Evolutionary conservation across 2,888 invertebrate species (phyloP).

Genomic region (Zelleria hepariella): DNA sequence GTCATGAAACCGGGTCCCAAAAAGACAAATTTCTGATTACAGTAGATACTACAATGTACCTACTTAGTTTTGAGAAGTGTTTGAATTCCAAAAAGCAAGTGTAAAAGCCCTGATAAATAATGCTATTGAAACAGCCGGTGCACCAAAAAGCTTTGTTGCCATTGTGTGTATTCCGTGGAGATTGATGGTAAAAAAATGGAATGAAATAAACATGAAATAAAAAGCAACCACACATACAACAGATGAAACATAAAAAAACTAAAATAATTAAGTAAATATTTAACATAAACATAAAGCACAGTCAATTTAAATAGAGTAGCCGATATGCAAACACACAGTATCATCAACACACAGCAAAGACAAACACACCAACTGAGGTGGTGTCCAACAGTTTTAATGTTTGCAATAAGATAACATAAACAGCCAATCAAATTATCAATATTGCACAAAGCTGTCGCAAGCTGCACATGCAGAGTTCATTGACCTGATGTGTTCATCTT

Average conservation of each 20-base stretch:
- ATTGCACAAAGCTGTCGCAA: background rate
- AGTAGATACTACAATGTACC: no score
- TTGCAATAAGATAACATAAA: no score
- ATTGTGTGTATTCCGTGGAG: background rate
- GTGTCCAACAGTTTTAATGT: no score
- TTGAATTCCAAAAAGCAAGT: background rate
- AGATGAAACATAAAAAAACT: background rate
- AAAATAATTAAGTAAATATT: background rate
- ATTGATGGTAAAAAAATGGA: background rate
- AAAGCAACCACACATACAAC: background rate
- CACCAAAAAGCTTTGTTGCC: background rate
- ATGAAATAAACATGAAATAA: background rate
- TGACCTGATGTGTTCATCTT: conserved; percentile 23
- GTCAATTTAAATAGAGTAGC: background rate
- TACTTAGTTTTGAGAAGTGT: no score
- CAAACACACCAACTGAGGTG: conserved; percentile 22
- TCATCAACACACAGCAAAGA: conserved; percentile 27
- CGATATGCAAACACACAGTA: conserved; percentile 29
- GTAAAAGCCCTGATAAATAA: background rate
- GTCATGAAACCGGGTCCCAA: no score
- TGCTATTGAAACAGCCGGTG: background rate
- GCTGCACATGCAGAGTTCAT: background rate
- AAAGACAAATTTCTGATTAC: no score
- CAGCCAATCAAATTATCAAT: no score
- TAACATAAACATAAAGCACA: background rate